Conservation (phyloP, 2,888 invertebrate genomes). For the Hipparchia semele region DNA sequence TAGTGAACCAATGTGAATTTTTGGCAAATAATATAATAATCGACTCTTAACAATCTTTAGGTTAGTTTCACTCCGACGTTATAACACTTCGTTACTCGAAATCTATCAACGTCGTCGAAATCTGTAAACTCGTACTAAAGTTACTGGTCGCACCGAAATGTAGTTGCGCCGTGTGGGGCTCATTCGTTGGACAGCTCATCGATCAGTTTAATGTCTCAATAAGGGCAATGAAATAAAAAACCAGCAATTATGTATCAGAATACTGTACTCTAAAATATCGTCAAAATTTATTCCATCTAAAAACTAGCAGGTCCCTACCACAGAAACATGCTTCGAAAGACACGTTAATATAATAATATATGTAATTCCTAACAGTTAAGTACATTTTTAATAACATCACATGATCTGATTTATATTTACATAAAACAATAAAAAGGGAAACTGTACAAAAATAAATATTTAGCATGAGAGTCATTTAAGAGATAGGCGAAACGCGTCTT, state of each 20-base stretch:
- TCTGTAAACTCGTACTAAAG: too few relatives aligned
- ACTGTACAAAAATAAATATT: constrained; percentile 43
- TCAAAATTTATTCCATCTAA: constrained; percentile 61
- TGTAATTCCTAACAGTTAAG: constrained; percentile 43
- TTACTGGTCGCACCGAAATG: neutral
- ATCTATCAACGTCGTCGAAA: too few relatives aligned
- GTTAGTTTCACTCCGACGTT: too few relatives aligned
- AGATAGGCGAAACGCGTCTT: constrained; percentile 58
- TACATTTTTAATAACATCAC: constrained; percentile 66
- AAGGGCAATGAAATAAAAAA: constrained; percentile 32
- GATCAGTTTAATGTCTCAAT: constrained; percentile 9
- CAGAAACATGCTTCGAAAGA: constrained; percentile 63
- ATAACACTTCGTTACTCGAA: too few relatives aligned
- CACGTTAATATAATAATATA: constrained; percentile 48
- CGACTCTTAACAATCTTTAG: too few relatives aligned
- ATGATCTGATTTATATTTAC: constrained; percentile 43
- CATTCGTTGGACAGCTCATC: neutral
- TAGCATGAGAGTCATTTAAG: constrained; percentile 47
- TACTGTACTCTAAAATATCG: constrained; percentile 73
- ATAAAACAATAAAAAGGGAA: constrained; percentile 47
- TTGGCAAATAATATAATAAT: too few relatives aligned
- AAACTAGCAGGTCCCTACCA: constrained; percentile 74
- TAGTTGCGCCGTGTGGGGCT: neutral
- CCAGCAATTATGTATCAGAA: constrained; percentile 55
- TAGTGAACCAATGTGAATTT: too few relatives aligned